phyloP scores from a whole-genome alignment of 1,140 invertebrate genomes.

The Hylaeus volcanicus region DNA sequence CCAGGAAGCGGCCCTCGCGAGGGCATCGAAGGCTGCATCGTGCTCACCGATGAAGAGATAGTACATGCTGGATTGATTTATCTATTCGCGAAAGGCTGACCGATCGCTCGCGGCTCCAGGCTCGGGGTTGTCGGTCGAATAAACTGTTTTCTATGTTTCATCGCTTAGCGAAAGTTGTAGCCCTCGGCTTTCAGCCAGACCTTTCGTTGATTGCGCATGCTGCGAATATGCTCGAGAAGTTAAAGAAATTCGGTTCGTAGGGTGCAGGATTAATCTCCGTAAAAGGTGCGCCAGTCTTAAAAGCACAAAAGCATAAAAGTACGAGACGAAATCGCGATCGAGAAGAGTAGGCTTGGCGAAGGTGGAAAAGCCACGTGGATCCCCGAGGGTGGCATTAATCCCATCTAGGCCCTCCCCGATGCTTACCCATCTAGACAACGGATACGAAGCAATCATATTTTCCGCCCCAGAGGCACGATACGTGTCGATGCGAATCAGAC shows the following conservation, averaged over 20 bases:
- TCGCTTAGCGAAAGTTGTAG: too few relatives aligned
- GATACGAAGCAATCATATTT: slow-evolving; percentile 80
- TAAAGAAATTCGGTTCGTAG: not conserved
- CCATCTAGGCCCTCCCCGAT: slow-evolving; percentile 62
- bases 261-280: slow-evolving; percentile 53
- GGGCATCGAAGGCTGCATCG: slow-evolving; percentile 19
- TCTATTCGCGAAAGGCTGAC: not conserved
- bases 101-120: not conserved
- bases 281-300: slow-evolving; percentile 57
- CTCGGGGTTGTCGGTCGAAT: too few relatives aligned
- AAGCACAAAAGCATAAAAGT: slow-evolving; percentile 54
- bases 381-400: slow-evolving; percentile 80
- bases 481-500: slow-evolving; percentile 80
- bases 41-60: slow-evolving; percentile 10
- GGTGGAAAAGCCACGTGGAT: slow-evolving; percentile 71
- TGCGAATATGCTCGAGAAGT: too few relatives aligned
- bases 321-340: slow-evolving; percentile 34
- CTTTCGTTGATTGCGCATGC: too few relatives aligned
- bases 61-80: slow-evolving; percentile 41
- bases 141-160: too few relatives aligned
- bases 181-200: too few relatives aligned
- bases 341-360: slow-evolving; percentile 53
- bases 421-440: slow-evolving; percentile 66
- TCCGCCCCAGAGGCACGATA: slow-evolving; percentile 79
- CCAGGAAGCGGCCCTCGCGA: slow-evolving; percentile 27